Conservation (phyloP, 2,113 vertebrate genomes). For the Phyllostomus discolor region DNA sequence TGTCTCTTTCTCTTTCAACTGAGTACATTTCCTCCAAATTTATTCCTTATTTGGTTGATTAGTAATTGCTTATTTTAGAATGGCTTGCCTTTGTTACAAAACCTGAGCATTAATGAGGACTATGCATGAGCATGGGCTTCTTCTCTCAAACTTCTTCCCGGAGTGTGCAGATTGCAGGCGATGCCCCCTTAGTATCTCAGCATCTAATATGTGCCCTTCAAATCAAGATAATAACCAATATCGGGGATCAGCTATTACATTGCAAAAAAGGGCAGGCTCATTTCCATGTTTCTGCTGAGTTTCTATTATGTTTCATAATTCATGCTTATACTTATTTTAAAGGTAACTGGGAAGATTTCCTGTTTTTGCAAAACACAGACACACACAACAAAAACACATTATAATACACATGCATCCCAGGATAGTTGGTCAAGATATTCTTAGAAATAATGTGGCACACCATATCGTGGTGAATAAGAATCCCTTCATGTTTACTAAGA, state of each 20-base stretch:
- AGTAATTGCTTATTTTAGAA: constrained; percentile 1
- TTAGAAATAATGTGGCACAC: not conserved
- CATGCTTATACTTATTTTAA: not conserved
- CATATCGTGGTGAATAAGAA: not conserved
- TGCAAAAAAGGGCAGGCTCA: not conserved
- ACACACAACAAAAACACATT: not conserved
- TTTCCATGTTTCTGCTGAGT: not conserved
- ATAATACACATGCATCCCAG: not conserved
- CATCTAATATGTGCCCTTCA: not conserved
- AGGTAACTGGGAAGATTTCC: not conserved
- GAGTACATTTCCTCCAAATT: not conserved
- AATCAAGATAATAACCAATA: not conserved
- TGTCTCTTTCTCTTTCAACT: not conserved
- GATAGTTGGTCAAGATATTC: not conserved
- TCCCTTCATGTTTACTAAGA: not conserved
- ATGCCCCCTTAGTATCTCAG: not conserved
- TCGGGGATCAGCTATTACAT: not conserved
- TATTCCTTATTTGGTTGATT: not conserved
- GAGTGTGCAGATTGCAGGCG: not conserved
- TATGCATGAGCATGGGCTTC: not conserved
- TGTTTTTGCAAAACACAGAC: not conserved
- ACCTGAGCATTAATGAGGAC: not conserved
- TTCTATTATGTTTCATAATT: constrained; percentile 8
- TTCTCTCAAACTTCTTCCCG: not conserved
- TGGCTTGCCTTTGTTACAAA: constrained; percentile 14